These are phyloP conservation scores for Drosophila pachea DNA, from an alignment of 1,140 invertebrate species.

Conservation along the genomic window DNA sequence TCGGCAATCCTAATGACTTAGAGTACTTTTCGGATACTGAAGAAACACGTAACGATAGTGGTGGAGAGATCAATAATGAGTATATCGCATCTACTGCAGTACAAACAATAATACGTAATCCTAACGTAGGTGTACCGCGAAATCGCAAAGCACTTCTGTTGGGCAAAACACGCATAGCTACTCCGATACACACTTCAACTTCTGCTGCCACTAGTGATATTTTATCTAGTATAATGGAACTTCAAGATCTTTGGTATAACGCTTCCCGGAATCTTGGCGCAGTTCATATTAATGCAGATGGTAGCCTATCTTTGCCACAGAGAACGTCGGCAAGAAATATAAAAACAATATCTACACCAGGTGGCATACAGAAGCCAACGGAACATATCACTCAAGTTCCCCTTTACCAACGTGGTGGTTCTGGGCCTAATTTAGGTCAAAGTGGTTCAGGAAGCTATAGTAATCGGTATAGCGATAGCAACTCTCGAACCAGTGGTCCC, in stretches of 20 bases:
- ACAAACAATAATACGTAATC: slow-evolving; percentile 63
- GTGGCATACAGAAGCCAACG: slow-evolving; percentile 38
- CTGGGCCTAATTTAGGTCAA: slow-evolving; percentile 78
- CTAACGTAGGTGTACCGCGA: slow-evolving; percentile 54
- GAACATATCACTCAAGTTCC: slow-evolving; percentile 81
- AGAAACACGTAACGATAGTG: slow-evolving; percentile 24
- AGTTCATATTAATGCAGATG: slow-evolving; percentile 67
- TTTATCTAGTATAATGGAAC: slow-evolving; percentile 86
- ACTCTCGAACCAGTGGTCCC: slow-evolving; percentile 71
- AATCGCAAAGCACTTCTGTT: slow-evolving; percentile 57
- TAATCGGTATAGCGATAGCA: slow-evolving; percentile 79
- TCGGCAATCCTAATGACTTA: slow-evolving; percentile 83
- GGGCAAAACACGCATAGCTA: slow-evolving; percentile 49
- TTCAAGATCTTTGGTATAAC: slow-evolving; percentile 87
- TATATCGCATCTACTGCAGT: slow-evolving; percentile 78
- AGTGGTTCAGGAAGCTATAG: slow-evolving; percentile 78
- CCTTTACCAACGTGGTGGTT: slow-evolving; percentile 81
- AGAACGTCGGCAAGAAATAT: slow-evolving; percentile 32
- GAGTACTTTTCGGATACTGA: slow-evolving; percentile 82
- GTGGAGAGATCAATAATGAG: slow-evolving; percentile 32
- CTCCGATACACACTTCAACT: slow-evolving; percentile 12
- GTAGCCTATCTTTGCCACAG: slow-evolving; percentile 68
- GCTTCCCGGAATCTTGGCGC: slow-evolving; percentile 63
- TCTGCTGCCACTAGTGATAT: slow-evolving; percentile 80
- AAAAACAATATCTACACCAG: neutral